phyloP scores from a whole-genome alignment of 2,113 vertebrate genomes.

The Gadus chalcogrammus region DNA sequence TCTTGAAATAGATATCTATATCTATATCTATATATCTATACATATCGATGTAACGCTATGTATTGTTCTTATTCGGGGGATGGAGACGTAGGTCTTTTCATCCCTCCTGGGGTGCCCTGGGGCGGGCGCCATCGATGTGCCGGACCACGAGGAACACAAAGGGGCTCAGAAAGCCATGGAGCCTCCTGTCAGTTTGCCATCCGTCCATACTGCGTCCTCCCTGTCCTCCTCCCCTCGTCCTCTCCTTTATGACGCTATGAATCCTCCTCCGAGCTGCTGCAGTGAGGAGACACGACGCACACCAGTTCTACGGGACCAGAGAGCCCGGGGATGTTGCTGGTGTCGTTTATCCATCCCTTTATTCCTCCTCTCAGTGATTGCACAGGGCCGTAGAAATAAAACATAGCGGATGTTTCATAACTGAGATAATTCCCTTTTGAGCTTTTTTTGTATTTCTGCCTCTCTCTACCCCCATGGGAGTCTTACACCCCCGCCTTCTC shows the following conservation, averaged over 20 bases:
- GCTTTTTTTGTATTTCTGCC: neutral
- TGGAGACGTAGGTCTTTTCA: conserved; percentile 18
- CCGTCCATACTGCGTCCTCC: conserved; percentile 31
- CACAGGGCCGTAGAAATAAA: neutral
- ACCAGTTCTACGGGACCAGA: too few species aligned
- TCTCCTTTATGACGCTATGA: neutral
- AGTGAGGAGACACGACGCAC: too few species aligned
- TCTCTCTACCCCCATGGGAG: neutral
- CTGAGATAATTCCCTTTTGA: neutral
- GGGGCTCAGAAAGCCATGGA: conserved; percentile 39
- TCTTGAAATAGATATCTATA: too few species aligned
- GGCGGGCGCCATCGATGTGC: conserved; percentile 59
- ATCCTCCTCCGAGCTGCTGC: neutral
- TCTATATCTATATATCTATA: too few species aligned
- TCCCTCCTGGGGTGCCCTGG: conserved; percentile 35
- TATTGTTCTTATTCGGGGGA: too few species aligned
- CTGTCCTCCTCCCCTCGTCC: conserved; percentile 31
- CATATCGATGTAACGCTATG: too few species aligned
- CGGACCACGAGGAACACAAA: conserved; percentile 56
- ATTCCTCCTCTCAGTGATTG: neutral
- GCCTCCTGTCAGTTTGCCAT: conserved; percentile 64
- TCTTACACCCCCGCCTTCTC: too few species aligned
- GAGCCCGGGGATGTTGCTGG: too few species aligned
- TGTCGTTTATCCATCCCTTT: too few species aligned
- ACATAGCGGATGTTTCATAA: neutral